These are phyloP conservation scores for Tribolium castaneum DNA, from an alignment of 1,140 invertebrate species.

Conservation along the genomic window DNA sequence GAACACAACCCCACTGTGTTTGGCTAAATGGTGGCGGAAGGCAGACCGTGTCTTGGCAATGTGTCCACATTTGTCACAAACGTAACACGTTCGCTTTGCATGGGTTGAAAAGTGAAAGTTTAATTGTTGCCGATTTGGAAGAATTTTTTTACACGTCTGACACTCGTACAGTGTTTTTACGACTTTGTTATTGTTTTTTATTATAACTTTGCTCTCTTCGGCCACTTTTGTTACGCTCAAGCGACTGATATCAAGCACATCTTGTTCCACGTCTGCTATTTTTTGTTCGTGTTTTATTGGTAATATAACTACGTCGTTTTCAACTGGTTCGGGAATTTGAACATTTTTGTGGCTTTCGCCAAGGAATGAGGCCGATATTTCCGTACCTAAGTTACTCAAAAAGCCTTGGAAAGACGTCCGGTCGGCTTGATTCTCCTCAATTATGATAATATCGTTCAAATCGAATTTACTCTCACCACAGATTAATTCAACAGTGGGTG, in stretches of 20 bases:
- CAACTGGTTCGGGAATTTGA: too few species aligned
- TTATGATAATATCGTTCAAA: neutral
- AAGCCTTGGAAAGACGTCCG: neutral
- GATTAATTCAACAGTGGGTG: neutral
- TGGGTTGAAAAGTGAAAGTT: neutral
- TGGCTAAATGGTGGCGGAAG: neutral
- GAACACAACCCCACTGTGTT: neutral
- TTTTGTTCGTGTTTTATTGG: neutral
- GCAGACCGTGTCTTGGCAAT: neutral
- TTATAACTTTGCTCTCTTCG: neutral
- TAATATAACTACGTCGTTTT: too few species aligned
- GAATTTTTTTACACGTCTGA: neutral
- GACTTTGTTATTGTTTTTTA: neutral
- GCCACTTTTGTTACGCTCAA: neutral
- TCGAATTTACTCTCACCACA: conserved; percentile 2
- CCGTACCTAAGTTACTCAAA: neutral
- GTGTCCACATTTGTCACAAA: neutral
- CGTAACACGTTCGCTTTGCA: neutral
- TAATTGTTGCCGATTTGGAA: neutral
- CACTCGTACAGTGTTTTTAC: neutral
- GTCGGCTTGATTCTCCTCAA: conserved; percentile 10
- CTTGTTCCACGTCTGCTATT: too few species aligned
- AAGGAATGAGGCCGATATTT: conserved; percentile 1
- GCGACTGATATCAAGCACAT: neutral
- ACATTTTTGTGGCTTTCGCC: neutral